Percentiles rank a stretch among this genome's conserved stretches.
Evolutionary conservation across 2,888 invertebrate genomes (phyloP).

Genomic region (Rhyacophila evoluta): DNA sequence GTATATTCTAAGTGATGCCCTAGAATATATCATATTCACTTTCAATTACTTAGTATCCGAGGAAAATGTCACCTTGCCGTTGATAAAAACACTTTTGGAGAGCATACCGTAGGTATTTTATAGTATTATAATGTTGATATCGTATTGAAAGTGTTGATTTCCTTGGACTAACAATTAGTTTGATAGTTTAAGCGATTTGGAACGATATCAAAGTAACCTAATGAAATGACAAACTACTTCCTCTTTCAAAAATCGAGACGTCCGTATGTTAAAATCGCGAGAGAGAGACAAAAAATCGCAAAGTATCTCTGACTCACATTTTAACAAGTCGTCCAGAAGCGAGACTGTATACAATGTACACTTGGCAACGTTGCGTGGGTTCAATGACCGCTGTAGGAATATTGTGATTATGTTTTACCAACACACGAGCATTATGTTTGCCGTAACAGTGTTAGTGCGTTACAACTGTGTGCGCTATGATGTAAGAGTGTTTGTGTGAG

Average conservation of each 20-base stretch:
- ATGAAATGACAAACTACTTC: neutral
- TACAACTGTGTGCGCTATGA: neutral
- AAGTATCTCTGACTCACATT: neutral
- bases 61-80: too few species aligned
- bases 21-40: too few species aligned
- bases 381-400: conserved; percentile 17
- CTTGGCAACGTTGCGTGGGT: neutral
- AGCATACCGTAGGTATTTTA: too few species aligned
- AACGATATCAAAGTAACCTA: neutral
- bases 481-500: conserved; percentile 6
- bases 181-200: too few species aligned
- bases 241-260: neutral
- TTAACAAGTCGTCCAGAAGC: neutral
- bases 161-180: too few species aligned
- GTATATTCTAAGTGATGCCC: too few species aligned
- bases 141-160: too few species aligned
- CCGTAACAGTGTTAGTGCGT: neutral
- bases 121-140: too few species aligned
- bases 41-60: too few species aligned
- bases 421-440: neutral
- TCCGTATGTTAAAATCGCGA: neutral
- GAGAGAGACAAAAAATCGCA: neutral
- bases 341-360: conserved; percentile 8
- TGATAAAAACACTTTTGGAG: too few species aligned
- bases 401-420: conserved; percentile 18